Evolutionary conservation across 2,113 vertebrate species (phyloP), one percentile per base, ranked within the genome.

Genomic region (Copsychus sechellarum): DNA sequence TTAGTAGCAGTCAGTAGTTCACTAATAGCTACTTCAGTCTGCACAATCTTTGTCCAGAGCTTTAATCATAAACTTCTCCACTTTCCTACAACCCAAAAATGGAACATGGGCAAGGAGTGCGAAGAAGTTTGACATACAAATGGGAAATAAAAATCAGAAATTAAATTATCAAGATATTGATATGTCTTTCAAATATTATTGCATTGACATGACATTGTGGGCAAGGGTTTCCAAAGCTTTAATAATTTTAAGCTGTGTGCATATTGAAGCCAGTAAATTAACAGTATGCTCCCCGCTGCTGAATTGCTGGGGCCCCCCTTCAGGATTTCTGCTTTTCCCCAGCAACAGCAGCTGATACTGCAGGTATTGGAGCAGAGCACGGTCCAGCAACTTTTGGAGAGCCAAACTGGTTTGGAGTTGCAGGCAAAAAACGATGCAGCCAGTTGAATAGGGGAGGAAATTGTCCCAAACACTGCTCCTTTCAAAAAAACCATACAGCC

Each of bases 311-410:
- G 38, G 60, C 20, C 28, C 38, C 38, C 43, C 5, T 67, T 93
- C 51, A 45, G 53, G 40, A 83, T 83, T 92, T 62, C 53, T 78
- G 34, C 6, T 19, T 88, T 91, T 83, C 64, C 45, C 23, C 82
- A 94, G 67, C 71, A 90, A 71, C 51, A 81, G 23, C 1, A 7
- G 9, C 23, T 79, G 87, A 80, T 2, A 22, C 16, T 57, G 69
- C 51, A 88, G 53, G 43, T 71, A 57, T 21, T 0, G 0, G 47
- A 88, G 85, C 22, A 33, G 5, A 88, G 20, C 3, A 0, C 0
- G 2, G 64, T 66, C 76, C 72, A 64, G 43, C 43, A 88, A 16
- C 40, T 83, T 67, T 79, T 2, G 1, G 45, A 79, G 9, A 92
- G 50, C 42, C 1, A 1, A 81, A 66, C 7, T 14, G 16, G 21